These are phyloP conservation scores for Sericinus montela DNA, from an alignment of 2,888 invertebrate species.

Conservation along the genomic window DNA sequence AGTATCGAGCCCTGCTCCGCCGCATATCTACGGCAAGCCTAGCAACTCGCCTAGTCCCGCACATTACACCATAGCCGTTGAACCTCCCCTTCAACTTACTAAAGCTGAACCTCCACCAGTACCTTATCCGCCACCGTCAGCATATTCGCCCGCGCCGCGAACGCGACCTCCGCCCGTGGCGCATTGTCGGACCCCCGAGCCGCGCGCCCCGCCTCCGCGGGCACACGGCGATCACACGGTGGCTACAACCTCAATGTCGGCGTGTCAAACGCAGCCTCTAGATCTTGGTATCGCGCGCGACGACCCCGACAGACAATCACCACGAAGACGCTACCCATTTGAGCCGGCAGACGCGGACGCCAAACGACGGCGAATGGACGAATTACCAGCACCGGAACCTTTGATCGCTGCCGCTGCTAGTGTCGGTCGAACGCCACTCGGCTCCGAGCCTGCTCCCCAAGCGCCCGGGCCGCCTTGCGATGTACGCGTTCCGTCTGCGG, in stretches of 20 bases:
- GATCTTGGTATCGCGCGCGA: constrained; percentile 86
- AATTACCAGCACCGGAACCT: constrained; percentile 78
- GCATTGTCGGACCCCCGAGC: constrained; percentile 69
- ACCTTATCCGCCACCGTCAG: constrained; percentile 65
- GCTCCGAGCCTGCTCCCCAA: constrained; percentile 70
- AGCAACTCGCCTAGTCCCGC: constrained; percentile 68
- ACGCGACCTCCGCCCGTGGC: constrained; percentile 78
- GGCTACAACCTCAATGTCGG: constrained; percentile 42
- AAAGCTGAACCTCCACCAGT: constrained; percentile 74
- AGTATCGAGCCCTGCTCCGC: constrained; percentile 88
- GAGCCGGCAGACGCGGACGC: constrained; percentile 77
- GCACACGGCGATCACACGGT: constrained; percentile 53
- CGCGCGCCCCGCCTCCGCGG: constrained; percentile 59
- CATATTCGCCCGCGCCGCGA: constrained; percentile 53
- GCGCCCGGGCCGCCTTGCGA: constrained; percentile 69
- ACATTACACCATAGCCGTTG: constrained; percentile 62
- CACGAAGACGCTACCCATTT: constrained; percentile 82
- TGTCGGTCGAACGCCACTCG: constrained; percentile 83
- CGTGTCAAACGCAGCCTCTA: constrained; percentile 87
- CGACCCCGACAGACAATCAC: constrained; percentile 78
- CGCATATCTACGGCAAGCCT: constrained; percentile 85
- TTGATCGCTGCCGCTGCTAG: constrained; percentile 86
- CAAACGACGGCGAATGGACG: constrained; percentile 82
- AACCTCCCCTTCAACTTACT: constrained; percentile 76
- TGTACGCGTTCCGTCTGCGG: constrained; percentile 80